Conservation (phyloP, 2,888 invertebrate genomes). For the Ormyrus nitidulus region DNA sequence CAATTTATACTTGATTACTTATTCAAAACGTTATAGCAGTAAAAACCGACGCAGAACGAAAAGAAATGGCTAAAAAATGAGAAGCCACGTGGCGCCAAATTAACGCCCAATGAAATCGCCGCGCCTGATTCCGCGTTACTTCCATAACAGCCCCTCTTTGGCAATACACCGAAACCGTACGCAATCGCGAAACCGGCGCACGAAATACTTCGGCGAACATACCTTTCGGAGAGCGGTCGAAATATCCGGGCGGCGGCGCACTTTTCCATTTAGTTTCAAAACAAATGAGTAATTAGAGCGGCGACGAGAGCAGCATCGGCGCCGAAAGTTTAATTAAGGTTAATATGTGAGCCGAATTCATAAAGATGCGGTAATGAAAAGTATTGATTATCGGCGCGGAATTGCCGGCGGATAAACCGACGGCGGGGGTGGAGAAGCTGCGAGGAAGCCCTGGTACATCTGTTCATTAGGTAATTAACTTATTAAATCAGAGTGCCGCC, state of each 20-base stretch:
- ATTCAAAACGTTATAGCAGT: too few species aligned
- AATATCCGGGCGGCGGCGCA: constrained; percentile 26
- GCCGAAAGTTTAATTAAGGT: constrained; percentile 52
- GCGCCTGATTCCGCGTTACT: too few species aligned
- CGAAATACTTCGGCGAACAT: neutral
- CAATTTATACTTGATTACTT: too few species aligned
- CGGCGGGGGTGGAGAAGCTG: constrained; percentile 17
- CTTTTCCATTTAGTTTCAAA: constrained; percentile 46
- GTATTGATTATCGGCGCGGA: constrained; percentile 71
- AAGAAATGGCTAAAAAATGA: too few species aligned
- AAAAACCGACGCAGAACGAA: too few species aligned
- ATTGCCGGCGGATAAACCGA: constrained; percentile 21
- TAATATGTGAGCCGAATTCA: constrained; percentile 56
- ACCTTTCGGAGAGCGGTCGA: constrained; percentile 16
- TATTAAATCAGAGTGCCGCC: constrained; percentile 70
- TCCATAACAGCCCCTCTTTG: too few species aligned
- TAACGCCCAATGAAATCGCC: too few species aligned
- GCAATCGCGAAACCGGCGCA: too few species aligned
- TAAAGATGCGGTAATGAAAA: constrained; percentile 72
- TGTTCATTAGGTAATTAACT: constrained; percentile 74
- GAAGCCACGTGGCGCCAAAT: too few species aligned
- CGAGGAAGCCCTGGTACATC: constrained; percentile 61
- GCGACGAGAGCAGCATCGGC: constrained; percentile 13
- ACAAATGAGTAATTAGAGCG: constrained; percentile 50
- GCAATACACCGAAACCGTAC: too few species aligned